phyloP scores from a whole-genome alignment of 2,113 vertebrate genomes.

The Labrus mixtus region DNA sequence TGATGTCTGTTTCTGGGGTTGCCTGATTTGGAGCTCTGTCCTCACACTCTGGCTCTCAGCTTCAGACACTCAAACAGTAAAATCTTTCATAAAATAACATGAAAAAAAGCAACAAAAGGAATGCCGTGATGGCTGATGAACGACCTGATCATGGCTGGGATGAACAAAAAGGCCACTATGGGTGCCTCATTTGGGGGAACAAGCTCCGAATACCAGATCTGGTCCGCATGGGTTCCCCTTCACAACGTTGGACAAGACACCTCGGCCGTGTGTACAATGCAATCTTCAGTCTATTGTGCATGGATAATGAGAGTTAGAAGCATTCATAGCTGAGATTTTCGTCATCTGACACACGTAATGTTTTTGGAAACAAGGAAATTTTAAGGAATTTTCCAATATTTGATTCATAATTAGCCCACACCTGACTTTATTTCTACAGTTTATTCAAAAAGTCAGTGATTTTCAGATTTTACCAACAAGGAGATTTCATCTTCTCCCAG shows the following conservation, averaged over 20 bases:
- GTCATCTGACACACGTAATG: background rate
- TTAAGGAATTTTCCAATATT: background rate
- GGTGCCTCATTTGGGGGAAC: conserved; percentile 62
- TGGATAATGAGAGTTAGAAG: conserved; percentile 10
- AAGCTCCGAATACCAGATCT: conserved; percentile 79
- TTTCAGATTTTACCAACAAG: too few relatives aligned
- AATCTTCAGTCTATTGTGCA: conserved; percentile 10
- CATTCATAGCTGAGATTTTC: background rate
- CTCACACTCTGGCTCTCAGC: background rate
- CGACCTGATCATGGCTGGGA: conserved; percentile 26
- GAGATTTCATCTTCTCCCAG: too few relatives aligned
- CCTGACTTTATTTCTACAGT: background rate
- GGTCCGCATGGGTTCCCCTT: conserved; percentile 76
- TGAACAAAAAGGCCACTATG: conserved; percentile 73
- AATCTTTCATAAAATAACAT: conserved; percentile 57
- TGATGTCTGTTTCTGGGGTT: background rate
- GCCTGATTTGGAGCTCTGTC: background rate
- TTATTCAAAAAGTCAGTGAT: background rate
- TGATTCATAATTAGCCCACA: too few relatives aligned
- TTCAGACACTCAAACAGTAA: conserved; percentile 39
- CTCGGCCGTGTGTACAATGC: conserved; percentile 21
- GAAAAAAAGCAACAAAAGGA: conserved; percentile 54
- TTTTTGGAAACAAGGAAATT: background rate
- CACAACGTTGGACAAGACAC: conserved; percentile 49
- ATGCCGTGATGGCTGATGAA: conserved; percentile 38